A percentile compares a stretch with the other conserved stretches of the same genome.
Evolutionary conservation across 1,140 invertebrate genomes (phyloP).

Genomic region (Lepidurus couesii): DNA sequence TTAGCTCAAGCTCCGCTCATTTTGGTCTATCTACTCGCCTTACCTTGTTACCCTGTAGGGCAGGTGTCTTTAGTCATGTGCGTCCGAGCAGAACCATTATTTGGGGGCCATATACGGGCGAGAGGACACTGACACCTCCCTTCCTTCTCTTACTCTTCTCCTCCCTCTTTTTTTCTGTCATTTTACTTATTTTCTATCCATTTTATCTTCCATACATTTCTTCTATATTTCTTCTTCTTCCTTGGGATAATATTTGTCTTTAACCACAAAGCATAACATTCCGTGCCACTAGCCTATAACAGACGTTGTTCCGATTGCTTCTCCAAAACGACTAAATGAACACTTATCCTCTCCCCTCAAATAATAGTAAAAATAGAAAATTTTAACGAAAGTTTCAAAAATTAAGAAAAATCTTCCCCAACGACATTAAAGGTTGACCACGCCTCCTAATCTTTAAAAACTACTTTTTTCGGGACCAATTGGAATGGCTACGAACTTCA

Average conservation of each 20-base stretch:
- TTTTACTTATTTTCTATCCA: not conserved
- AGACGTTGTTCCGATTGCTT: too few relatives aligned
- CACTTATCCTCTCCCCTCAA: too few relatives aligned
- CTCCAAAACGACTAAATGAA: too few relatives aligned
- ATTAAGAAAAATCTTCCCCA: not conserved
- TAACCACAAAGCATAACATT: not conserved
- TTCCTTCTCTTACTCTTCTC: not conserved
- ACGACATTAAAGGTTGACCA: not conserved
- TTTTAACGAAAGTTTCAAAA: too few relatives aligned
- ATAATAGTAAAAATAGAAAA: too few relatives aligned
- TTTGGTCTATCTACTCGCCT: not conserved
- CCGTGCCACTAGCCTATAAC: not conserved
- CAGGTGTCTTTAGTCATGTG: conserved; percentile 21
- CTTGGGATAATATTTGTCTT: not conserved
- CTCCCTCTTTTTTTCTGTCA: not conserved
- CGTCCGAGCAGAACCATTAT: conserved; percentile 17
- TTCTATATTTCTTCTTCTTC: not conserved
- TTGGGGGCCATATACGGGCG: conserved; percentile 13
- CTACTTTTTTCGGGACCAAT: not conserved
- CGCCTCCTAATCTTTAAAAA: not conserved
- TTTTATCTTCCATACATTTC: too few relatives aligned
- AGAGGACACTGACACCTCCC: conserved; percentile 17
- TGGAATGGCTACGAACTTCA: not conserved
- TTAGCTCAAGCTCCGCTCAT: too few relatives aligned
- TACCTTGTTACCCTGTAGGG: conserved; percentile 2